A percentile compares a stretch with the other conserved stretches of the same genome.
Evolutionary conservation across 2,113 vertebrate genomes (phyloP).

Genomic region (Parotia lawesii): DNA sequence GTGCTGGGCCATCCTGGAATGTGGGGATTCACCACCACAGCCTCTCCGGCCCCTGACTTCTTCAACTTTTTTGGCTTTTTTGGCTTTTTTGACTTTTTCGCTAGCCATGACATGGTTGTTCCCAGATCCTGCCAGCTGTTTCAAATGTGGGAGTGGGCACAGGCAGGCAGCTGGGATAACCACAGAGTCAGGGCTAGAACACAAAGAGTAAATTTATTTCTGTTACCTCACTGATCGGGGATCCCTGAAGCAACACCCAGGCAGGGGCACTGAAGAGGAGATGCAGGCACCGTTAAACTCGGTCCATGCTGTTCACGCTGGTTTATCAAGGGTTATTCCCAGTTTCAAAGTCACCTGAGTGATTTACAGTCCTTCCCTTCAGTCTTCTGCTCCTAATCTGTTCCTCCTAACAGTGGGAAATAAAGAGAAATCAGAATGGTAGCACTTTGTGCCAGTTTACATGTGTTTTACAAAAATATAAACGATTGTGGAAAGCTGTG

Average conservation of each 20-base stretch:
- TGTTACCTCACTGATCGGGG: background rate
- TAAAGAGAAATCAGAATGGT: background rate
- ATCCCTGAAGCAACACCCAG: background rate
- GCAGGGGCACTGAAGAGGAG: background rate
- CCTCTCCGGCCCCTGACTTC: background rate
- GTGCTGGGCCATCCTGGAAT: conserved; percentile 2
- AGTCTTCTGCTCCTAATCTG: background rate
- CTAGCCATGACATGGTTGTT: background rate
- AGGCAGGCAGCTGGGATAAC: background rate
- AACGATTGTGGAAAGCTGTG: background rate
- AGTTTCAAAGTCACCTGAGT: background rate
- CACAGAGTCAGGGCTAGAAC: background rate
- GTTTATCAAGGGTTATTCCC: background rate
- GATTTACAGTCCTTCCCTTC: background rate
- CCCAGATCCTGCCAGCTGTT: accelerated
- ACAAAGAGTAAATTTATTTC: background rate
- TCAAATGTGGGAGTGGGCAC: background rate
- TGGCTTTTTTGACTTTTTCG: background rate
- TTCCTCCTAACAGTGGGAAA: background rate
- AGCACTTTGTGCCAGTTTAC: background rate
- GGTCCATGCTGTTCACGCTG: background rate
- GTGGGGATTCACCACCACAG: background rate
- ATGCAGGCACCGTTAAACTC: background rate
- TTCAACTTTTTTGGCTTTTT: background rate
- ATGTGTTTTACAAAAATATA: background rate